Evolutionary conservation across 2,113 vertebrate genomes (phyloP).

Genomic region (Bagarius yarrelli): DNA sequence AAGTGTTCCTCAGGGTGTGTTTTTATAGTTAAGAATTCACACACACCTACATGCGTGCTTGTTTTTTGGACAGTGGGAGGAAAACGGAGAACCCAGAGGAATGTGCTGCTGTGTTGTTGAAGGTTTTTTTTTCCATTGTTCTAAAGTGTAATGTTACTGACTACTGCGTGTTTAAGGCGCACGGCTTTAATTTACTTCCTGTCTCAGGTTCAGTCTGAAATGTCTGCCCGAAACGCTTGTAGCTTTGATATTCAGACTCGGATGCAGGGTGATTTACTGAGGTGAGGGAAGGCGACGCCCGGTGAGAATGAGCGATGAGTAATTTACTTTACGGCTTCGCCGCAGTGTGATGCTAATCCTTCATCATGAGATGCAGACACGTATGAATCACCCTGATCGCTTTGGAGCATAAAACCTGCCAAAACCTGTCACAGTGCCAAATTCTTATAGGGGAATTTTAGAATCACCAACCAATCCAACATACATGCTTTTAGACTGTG

Average conservation of each 20-base stretch:
- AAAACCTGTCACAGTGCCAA: no score
- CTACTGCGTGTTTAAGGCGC: background rate
- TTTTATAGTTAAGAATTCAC: background rate
- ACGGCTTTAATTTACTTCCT: background rate
- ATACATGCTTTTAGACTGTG: no score
- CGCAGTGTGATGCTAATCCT: background rate
- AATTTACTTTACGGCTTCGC: background rate
- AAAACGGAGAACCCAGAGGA: constrained; percentile 3
- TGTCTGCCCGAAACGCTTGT: background rate
- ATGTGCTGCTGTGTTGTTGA: background rate
- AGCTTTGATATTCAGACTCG: background rate
- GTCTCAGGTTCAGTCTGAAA: background rate
- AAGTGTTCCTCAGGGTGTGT: background rate
- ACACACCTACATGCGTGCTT: background rate
- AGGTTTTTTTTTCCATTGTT: no score
- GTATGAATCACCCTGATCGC: background rate
- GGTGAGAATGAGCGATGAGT: background rate
- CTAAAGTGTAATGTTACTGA: background rate
- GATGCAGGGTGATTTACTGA: background rate
- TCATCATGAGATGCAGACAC: background rate
- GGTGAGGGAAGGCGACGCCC: background rate
- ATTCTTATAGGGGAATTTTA: no score
- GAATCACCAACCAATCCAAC: no score
- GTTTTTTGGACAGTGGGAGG: background rate
- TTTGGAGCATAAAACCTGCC: no score